Conservation (phyloP, 1,140 invertebrate species). For the Paralvinella palmiformis region DNA sequence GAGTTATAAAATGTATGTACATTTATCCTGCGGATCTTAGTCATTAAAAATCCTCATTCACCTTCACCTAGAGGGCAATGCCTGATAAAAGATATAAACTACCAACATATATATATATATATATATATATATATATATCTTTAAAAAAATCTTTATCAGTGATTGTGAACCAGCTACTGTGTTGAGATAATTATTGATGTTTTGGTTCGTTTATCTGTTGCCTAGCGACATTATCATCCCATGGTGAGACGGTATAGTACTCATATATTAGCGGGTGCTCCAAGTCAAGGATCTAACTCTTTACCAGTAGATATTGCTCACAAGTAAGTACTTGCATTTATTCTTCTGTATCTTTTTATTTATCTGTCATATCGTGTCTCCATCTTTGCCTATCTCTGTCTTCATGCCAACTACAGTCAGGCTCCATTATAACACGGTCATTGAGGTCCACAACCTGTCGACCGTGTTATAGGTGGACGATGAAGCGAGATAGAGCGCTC, state of each 20-base stretch:
- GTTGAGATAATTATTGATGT: neutral
- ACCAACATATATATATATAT: neutral
- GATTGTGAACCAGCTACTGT: too few species aligned
- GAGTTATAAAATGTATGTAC: too few species aligned
- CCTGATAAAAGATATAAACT: neutral
- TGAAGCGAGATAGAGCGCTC: neutral
- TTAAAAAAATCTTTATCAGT: neutral
- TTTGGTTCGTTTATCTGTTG: neutral
- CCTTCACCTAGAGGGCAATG: neutral
- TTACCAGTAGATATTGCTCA: constrained; percentile 25
- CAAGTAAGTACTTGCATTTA: constrained; percentile 27
- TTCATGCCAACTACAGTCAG: neutral
- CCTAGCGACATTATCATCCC: constrained; percentile 37
- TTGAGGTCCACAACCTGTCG: too few species aligned
- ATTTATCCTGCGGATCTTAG: too few species aligned
- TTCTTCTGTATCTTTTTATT: neutral
- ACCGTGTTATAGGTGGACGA: too few species aligned
- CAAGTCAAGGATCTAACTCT: constrained; percentile 31
- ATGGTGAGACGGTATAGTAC: constrained; percentile 26
- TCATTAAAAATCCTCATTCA: neutral
- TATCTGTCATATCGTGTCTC: neutral
- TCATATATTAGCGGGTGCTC: constrained; percentile 27
- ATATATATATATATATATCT: neutral
- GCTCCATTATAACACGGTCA: too few species aligned
- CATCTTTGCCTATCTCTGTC: neutral